These are phyloP conservation scores for Picus viridis DNA, from an alignment of 2,797 vertebrate genomes.

Conservation along the genomic window DNA sequence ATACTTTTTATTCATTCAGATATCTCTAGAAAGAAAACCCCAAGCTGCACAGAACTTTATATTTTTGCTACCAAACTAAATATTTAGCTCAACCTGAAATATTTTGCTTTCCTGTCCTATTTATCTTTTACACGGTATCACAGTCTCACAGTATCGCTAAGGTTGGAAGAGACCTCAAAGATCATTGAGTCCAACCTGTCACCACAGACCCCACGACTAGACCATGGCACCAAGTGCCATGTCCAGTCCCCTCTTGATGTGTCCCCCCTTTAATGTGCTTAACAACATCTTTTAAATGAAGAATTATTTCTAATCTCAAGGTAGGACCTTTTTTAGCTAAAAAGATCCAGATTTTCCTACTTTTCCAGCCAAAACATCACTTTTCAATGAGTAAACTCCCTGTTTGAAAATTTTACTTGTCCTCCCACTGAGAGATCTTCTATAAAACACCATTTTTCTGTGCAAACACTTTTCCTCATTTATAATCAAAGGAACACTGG, in stretches of 20 bases:
- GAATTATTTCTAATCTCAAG: background rate
- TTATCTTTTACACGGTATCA: too few species aligned
- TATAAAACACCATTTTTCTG: constrained; percentile 3
- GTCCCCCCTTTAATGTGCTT: background rate
- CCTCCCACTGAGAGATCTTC: background rate
- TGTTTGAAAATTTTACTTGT: background rate
- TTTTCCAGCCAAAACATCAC: background rate
- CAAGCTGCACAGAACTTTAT: background rate
- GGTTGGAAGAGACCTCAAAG: too few species aligned
- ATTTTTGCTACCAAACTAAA: background rate
- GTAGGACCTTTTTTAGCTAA: background rate
- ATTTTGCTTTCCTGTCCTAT: background rate
- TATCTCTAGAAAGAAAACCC: background rate
- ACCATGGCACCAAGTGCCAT: too few species aligned
- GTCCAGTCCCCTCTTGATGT: too few species aligned
- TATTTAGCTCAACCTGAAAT: background rate
- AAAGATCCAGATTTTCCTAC: background rate
- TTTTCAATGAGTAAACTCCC: background rate
- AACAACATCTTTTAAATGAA: background rate
- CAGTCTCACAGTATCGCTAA: too few species aligned
- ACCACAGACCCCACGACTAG: too few species aligned
- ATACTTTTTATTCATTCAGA: background rate
- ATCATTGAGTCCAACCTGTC: too few species aligned
- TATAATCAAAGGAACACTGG: constrained; percentile 12
- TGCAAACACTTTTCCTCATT: constrained; percentile 35